Percentiles rank a stretch among this genome's conserved stretches.
These are phyloP conservation scores for Mayetiola destructor DNA, from an alignment of 2,888 invertebrate species.

Conservation along the genomic window DNA sequence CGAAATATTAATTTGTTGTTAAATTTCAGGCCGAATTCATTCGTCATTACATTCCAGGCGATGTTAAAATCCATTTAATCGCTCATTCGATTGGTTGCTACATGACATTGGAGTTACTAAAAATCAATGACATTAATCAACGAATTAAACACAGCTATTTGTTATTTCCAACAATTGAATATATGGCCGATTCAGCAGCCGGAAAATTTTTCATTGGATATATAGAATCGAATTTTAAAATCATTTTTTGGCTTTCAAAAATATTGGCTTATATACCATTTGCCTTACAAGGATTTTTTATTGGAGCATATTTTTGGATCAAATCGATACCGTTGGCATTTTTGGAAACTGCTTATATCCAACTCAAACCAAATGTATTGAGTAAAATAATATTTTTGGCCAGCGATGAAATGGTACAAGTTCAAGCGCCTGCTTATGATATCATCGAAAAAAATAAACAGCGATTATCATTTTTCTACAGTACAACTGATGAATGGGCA, in stretches of 20 bases:
- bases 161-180: conserved; percentile 77
- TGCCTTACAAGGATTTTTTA: conserved; percentile 37
- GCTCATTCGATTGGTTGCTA: conserved; percentile 88
- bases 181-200: conserved; percentile 59
- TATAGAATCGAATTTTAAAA: conserved; percentile 35
- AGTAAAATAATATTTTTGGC: conserved; percentile 56
- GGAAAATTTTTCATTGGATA: conserved; percentile 54
- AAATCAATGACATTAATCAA: conserved; percentile 38
- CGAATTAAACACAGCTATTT: conserved; percentile 51
- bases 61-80: conserved; percentile 62
- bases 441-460: conserved; percentile 42
- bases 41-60: conserved; percentile 51
- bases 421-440: conserved; percentile 49
- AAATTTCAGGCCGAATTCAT: conserved; percentile 48
- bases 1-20: conserved; percentile 1
- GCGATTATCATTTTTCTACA: conserved; percentile 61
- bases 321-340: conserved; percentile 39
- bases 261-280: conserved; percentile 43
- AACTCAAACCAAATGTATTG: conserved; percentile 43
- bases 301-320: conserved; percentile 38
- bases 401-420: conserved; percentile 64
- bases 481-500: conserved; percentile 67
- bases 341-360: conserved; percentile 39
- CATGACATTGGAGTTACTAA: conserved; percentile 58
- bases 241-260: conserved; percentile 27